phyloP scores from a whole-genome alignment of 2,797 vertebrate genomes.

The Phataginus tetradactyla region DNA sequence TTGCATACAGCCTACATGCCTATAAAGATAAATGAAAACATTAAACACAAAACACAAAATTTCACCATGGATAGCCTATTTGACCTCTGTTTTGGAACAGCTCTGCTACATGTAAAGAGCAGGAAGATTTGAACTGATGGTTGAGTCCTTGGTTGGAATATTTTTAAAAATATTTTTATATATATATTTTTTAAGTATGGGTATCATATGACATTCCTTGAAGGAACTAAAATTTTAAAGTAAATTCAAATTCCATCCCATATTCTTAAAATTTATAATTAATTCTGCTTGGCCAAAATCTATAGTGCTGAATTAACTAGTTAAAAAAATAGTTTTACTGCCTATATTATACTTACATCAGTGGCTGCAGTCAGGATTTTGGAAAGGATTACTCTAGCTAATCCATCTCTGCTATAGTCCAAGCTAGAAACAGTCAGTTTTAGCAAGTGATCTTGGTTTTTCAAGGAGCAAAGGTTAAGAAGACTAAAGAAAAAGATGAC shows the following conservation, averaged over 20 bases:
- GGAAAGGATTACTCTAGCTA: slow-evolving; percentile 98
- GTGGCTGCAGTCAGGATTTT: slow-evolving; percentile 98
- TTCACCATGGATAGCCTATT: not conserved
- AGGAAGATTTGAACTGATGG: not conserved
- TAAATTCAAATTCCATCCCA: not conserved
- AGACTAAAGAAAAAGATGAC: slow-evolving; percentile 87
- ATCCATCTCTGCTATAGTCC: slow-evolving; percentile 98
- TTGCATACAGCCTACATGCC: slow-evolving; percentile 96
- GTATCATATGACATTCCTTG: not conserved
- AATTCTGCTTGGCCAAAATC: not conserved
- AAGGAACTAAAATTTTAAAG: slow-evolving; percentile 31
- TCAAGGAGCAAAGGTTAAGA: slow-evolving; percentile 97
- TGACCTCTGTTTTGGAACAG: not conserved
- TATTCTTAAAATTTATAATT: slow-evolving; percentile 19
- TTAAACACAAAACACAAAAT: not conserved
- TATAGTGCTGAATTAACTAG: not conserved
- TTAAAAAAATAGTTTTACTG: not conserved
- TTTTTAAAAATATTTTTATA: too few relatives aligned
- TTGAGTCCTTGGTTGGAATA: not conserved
- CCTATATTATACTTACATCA: slow-evolving; percentile 90
- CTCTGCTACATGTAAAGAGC: not conserved
- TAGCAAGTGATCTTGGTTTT: slow-evolving; percentile 98
- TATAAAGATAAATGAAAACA: slow-evolving; percentile 81
- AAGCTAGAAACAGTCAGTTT: slow-evolving; percentile 97
- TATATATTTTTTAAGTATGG: not conserved